phyloP scores from a whole-genome alignment of 2,888 invertebrate genomes.

The Chromoteleia sp. region DNA sequence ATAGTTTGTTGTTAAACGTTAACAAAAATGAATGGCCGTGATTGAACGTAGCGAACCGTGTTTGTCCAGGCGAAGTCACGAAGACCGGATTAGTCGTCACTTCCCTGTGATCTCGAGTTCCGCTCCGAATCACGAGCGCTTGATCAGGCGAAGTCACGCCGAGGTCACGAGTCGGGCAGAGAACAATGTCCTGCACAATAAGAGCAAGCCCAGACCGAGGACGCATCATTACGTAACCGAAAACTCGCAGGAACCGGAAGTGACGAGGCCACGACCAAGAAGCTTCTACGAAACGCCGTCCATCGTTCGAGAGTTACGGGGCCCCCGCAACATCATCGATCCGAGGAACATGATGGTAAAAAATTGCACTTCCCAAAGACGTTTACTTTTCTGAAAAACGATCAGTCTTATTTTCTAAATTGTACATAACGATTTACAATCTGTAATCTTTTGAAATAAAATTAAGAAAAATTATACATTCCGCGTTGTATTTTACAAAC shows the following conservation, averaged over 20 bases:
- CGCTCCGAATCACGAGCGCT: slow-evolving; percentile 72
- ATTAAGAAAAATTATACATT: too few relatives aligned
- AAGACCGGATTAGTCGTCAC: slow-evolving; percentile 77
- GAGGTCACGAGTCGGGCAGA: slow-evolving; percentile 77
- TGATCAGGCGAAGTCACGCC: slow-evolving; percentile 77
- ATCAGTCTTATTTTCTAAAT: too few relatives aligned
- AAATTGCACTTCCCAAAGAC: background rate
- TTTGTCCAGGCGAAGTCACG: slow-evolving; percentile 77
- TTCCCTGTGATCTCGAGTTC: slow-evolving; percentile 73
- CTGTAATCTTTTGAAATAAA: too few relatives aligned
- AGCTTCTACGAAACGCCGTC: slow-evolving; percentile 83
- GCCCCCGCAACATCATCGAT: slow-evolving; percentile 78
- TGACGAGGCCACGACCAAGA: slow-evolving; percentile 80
- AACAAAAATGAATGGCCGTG: slow-evolving; percentile 14
- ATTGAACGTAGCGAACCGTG: slow-evolving; percentile 59
- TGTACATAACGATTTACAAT: too few relatives aligned
- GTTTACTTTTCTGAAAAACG: too few relatives aligned
- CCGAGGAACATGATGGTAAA: slow-evolving; percentile 71
- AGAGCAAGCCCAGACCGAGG: slow-evolving; percentile 78
- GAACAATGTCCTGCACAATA: slow-evolving; percentile 77
- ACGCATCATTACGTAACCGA: slow-evolving; percentile 80
- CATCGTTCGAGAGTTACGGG: slow-evolving; percentile 79
- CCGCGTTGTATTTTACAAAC: too few relatives aligned
- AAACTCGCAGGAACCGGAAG: slow-evolving; percentile 77
- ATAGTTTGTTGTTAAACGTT: background rate